These are phyloP conservation scores for Neuroscelio doddi DNA, from an alignment of 2,888 invertebrate genomes.

Conservation along the genomic window DNA sequence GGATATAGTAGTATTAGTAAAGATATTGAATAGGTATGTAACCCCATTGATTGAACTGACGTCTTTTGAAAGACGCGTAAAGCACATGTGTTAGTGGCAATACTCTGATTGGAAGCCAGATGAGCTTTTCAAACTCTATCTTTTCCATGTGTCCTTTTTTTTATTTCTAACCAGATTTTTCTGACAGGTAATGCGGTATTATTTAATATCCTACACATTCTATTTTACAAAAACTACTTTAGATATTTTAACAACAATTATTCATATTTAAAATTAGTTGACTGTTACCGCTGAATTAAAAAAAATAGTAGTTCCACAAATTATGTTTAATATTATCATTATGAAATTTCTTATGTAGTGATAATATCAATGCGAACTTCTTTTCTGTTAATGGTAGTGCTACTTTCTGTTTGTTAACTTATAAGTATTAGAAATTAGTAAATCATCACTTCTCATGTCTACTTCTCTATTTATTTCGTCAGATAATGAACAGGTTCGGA, in stretches of 20 bases:
- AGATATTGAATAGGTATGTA: constrained; percentile 55
- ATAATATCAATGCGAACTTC: background rate
- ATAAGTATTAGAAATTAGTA: constrained; percentile 36
- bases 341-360: too few species aligned
- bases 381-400: constrained; percentile 21
- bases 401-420: constrained; percentile 24
- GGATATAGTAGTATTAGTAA: constrained; percentile 36
- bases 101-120: constrained; percentile 67
- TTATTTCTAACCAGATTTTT: too few species aligned
- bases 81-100: constrained; percentile 66
- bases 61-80: constrained; percentile 56
- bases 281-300: too few species aligned
- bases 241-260: too few species aligned
- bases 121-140: constrained; percentile 63
- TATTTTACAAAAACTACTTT: too few species aligned
- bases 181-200: too few species aligned
- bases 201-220: too few species aligned
- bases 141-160: constrained; percentile 42
- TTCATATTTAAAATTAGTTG: too few species aligned
- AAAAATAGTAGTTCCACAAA: too few species aligned
- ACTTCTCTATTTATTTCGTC: constrained; percentile 43
- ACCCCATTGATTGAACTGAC: constrained; percentile 62
- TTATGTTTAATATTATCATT: too few species aligned
- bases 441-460: constrained; percentile 43
- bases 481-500: constrained; percentile 48